Percentiles rank a stretch among this genome's conserved stretches.
phyloP scores from a whole-genome alignment of 64 coral and sea anemone genomes.

The Montipora foliosa region DNA sequence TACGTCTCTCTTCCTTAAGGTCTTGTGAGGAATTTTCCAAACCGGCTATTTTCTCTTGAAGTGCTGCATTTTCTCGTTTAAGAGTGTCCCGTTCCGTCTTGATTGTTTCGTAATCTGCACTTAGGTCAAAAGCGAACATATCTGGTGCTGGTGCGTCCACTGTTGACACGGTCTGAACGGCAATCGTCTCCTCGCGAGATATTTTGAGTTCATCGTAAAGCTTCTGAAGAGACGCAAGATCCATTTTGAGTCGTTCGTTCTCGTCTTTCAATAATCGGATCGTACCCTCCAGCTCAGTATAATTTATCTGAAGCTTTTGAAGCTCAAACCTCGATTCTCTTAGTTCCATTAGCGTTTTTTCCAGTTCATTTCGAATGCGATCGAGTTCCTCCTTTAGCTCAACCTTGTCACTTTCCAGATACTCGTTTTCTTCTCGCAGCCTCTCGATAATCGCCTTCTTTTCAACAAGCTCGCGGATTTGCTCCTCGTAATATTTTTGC shows the following conservation, averaged over 20 bases:
- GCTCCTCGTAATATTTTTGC: conserved; percentile 89
- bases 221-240: conserved; percentile 73
- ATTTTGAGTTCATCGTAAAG: conserved; percentile 77
- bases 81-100: conserved; percentile 86
- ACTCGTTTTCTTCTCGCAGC: conserved; percentile 89
- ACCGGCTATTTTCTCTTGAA: conserved; percentile 77
- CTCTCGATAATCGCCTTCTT: conserved; percentile 90
- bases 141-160: conserved; percentile 65
- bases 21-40: conserved; percentile 66
- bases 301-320: conserved; percentile 93
- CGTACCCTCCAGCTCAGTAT: conserved; percentile 76
- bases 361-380: conserved; percentile 72
- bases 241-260: conserved; percentile 94
- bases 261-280: conserved; percentile 86
- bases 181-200: conserved; percentile 75
- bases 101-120: conserved; percentile 80
- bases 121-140: conserved; percentile 50
- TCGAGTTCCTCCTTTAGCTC: conserved; percentile 85
- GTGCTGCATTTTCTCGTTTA: conserved; percentile 79
- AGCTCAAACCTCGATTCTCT: conserved; percentile 88
- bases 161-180: conserved; percentile 54
- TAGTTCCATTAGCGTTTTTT: conserved; percentile 72
- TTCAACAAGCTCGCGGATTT: conserved; percentile 85
- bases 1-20: conserved; percentile 87
- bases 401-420: conserved; percentile 75